These are phyloP conservation scores for Coreius guichenoti DNA, from an alignment of 2,797 vertebrate genomes.

Conservation along the genomic window DNA sequence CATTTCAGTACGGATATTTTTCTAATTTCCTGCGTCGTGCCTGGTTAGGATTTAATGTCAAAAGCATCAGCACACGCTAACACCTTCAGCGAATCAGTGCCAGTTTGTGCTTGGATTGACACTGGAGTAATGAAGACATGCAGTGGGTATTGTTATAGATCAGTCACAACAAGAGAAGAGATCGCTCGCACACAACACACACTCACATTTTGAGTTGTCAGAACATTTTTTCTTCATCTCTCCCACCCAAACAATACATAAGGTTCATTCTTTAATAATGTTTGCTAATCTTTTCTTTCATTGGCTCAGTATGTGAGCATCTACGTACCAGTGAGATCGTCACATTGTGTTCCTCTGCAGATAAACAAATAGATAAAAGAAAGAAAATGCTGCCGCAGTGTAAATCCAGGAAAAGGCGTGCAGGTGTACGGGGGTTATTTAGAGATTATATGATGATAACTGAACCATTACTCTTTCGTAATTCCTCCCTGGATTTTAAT, in stretches of 20 bases:
- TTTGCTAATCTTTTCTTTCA: background rate
- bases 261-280: background rate
- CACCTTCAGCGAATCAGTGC: constrained; percentile 53
- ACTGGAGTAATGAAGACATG: constrained; percentile 59
- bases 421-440: constrained; percentile 65
- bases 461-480: constrained; percentile 74
- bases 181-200: constrained; percentile 32
- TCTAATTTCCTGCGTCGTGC: background rate
- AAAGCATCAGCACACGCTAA: constrained; percentile 32
- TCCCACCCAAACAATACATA: constrained; percentile 37
- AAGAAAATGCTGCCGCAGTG: constrained; percentile 68
- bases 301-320: background rate
- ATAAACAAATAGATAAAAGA: constrained; percentile 49
- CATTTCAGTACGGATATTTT: background rate
- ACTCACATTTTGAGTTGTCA: constrained; percentile 15
- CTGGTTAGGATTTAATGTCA: constrained; percentile 12
- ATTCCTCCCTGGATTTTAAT: constrained; percentile 50
- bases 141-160: constrained; percentile 57
- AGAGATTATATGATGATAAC: constrained; percentile 61
- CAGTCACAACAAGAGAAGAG: constrained; percentile 49
- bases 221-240: constrained; percentile 30
- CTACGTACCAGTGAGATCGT: background rate
- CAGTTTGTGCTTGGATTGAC: constrained; percentile 53
- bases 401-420: constrained; percentile 71
- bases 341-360: constrained; percentile 11